A percentile compares a stretch with the other conserved stretches of the same genome.
phyloP scores from a whole-genome alignment of 1,140 invertebrate species.

The Gryon sp. region DNA sequence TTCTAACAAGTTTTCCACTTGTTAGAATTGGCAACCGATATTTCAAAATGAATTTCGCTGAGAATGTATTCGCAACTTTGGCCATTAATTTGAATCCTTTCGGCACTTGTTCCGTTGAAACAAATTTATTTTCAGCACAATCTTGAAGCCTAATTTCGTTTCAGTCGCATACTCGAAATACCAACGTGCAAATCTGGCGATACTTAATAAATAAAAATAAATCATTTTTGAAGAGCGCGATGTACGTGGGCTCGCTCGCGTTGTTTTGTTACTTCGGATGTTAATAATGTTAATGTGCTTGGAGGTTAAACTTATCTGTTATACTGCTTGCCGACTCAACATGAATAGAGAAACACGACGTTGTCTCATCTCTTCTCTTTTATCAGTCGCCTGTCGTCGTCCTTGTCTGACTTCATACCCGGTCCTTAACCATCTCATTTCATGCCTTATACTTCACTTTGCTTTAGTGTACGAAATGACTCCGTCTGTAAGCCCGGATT shows the following conservation, averaged over 20 bases:
- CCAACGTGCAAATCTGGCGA: constrained; percentile 18
- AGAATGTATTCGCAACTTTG: too few species aligned
- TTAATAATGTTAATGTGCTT: constrained; percentile 74
- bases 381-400: constrained; percentile 43
- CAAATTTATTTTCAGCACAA: constrained; percentile 16
- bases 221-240: constrained; percentile 30
- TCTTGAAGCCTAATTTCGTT: constrained; percentile 11
- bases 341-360: constrained; percentile 69
- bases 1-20: too few species aligned
- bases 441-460: constrained; percentile 51
- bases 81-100: too few species aligned
- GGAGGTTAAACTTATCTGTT: constrained; percentile 75
- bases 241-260: constrained; percentile 44
- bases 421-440: constrained; percentile 38
- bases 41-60: too few species aligned
- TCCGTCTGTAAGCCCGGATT: constrained; percentile 39
- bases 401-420: constrained; percentile 44
- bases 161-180: constrained; percentile 25
- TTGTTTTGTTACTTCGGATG: constrained; percentile 67
- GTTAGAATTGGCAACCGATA: too few species aligned
- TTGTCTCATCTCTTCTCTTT: constrained; percentile 52
- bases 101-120: too few species aligned
- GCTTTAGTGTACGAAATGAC: constrained; percentile 50
- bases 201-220: constrained; percentile 57
- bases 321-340: constrained; percentile 65